Conservation (phyloP, 2,113 vertebrate species). For the Dromaius novaehollandiae region DNA sequence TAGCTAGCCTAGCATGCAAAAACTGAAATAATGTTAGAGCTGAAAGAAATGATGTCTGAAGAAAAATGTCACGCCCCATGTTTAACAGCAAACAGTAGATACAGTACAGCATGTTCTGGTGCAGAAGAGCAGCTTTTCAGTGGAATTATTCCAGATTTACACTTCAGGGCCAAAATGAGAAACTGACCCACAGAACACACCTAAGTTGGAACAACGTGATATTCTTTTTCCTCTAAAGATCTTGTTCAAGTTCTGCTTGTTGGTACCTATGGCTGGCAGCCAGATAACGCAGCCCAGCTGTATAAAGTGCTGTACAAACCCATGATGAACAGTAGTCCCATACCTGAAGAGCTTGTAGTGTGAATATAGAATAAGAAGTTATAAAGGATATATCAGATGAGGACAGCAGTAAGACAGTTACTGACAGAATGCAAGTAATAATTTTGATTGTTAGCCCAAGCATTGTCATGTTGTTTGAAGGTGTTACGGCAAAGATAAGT, state of each 20-base stretch:
- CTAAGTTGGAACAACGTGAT: slow-evolving; percentile 3
- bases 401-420: not conserved
- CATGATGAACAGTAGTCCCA: not conserved
- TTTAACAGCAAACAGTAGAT: slow-evolving; percentile 63
- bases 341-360: not conserved
- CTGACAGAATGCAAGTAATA: not conserved
- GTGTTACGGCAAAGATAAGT: not conserved
- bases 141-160: slow-evolving; percentile 54
- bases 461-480: not conserved
- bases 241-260: slow-evolving; percentile 18
- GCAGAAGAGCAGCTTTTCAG: slow-evolving; percentile 18
- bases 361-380: not conserved
- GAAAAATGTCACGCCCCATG: slow-evolving; percentile 41
- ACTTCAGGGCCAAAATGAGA: slow-evolving; percentile 35
- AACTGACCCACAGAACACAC: slow-evolving; percentile 12
- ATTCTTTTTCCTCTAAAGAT: slow-evolving; percentile 31
- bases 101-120: slow-evolving; percentile 56
- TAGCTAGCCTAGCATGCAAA: slow-evolving; percentile 34
- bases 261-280: not conserved
- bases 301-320: not conserved
- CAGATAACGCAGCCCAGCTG: not conserved
- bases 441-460: not conserved
- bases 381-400: not conserved
- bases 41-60: slow-evolving; percentile 48
- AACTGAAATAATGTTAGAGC: slow-evolving; percentile 42